phyloP scores from a whole-genome alignment of 2,888 invertebrate genomes.

The Drosophila kambysellisi region DNA sequence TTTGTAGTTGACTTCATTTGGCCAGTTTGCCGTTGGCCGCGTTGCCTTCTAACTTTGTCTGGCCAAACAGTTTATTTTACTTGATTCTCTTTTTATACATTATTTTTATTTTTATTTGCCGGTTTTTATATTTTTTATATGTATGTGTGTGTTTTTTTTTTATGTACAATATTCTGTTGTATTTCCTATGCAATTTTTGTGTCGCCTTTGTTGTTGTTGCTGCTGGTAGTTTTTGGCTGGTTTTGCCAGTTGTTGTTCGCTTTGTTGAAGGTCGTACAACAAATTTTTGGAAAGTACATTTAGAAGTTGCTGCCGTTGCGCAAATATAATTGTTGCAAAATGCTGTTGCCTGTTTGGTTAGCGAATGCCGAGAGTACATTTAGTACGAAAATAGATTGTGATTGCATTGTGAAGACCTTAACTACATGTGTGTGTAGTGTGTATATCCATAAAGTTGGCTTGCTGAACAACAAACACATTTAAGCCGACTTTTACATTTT shows the following conservation, averaged over 20 bases:
- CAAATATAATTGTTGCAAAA: conserved; percentile 72
- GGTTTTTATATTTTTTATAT: conserved; percentile 19
- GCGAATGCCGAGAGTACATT: conserved; percentile 21
- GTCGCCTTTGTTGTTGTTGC: conserved; percentile 32
- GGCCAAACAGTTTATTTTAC: conserved; percentile 29
- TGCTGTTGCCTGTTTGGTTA: conserved; percentile 41
- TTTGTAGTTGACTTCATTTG: conserved; percentile 60
- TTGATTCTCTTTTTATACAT: conserved; percentile 11
- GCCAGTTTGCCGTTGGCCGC: conserved; percentile 41
- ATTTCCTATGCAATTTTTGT: conserved; percentile 65
- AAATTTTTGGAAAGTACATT: conserved; percentile 74
- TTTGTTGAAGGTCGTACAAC: conserved; percentile 67
- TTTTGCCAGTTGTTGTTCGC: conserved; percentile 54
- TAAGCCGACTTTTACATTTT: neutral
- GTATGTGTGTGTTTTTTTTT: conserved; percentile 6
- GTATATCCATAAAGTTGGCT: conserved; percentile 14
- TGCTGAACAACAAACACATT: neutral
- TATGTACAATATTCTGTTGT: conserved; percentile 36
- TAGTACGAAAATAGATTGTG: conserved; percentile 47
- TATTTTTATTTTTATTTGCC: conserved; percentile 4
- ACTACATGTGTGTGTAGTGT: neutral
- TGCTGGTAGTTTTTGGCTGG: conserved; percentile 41
- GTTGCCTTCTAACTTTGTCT: conserved; percentile 61
- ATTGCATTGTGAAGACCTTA: conserved; percentile 45
- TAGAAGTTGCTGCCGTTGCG: conserved; percentile 62